These are phyloP conservation scores for Chloroclysta siterata DNA, from an alignment of 2,888 invertebrate species.

Conservation along the genomic window DNA sequence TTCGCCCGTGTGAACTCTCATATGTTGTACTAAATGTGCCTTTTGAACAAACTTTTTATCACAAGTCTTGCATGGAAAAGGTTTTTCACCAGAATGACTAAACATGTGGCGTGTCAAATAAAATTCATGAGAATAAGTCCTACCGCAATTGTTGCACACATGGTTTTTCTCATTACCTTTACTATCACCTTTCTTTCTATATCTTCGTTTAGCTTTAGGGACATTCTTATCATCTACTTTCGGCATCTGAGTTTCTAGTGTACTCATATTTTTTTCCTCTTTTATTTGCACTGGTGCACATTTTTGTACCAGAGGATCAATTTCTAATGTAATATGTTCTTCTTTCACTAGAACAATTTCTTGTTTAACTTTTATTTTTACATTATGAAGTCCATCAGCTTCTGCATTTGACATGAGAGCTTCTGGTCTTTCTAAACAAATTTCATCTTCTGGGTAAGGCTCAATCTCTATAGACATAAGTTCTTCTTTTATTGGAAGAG, in stretches of 20 bases:
- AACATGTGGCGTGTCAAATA: conserved; percentile 19
- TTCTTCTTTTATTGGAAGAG: conserved; percentile 20
- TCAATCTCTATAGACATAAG: background rate
- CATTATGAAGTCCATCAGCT: background rate
- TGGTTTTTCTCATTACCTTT: background rate
- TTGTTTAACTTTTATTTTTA: background rate
- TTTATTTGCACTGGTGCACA: background rate
- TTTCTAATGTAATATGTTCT: background rate
- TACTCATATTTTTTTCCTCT: background rate
- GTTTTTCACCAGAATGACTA: conserved; percentile 26
- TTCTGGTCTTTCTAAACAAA: background rate
- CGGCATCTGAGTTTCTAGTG: background rate
- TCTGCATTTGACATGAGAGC: background rate
- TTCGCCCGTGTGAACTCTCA: conserved; percentile 27
- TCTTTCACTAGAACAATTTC: background rate
- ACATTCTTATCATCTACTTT: background rate
- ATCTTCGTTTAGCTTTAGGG: background rate
- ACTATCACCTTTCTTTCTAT: background rate
- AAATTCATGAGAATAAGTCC: background rate
- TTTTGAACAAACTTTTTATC: conserved; percentile 22
- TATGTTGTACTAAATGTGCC: conserved; percentile 24
- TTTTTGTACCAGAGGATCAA: background rate
- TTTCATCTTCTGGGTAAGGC: background rate
- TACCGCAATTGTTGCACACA: conserved; percentile 14
- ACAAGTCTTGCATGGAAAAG: conserved; percentile 20